Conservation (phyloP, 2,888 invertebrate species). For the Amblyjoppa fuscipennis region DNA sequence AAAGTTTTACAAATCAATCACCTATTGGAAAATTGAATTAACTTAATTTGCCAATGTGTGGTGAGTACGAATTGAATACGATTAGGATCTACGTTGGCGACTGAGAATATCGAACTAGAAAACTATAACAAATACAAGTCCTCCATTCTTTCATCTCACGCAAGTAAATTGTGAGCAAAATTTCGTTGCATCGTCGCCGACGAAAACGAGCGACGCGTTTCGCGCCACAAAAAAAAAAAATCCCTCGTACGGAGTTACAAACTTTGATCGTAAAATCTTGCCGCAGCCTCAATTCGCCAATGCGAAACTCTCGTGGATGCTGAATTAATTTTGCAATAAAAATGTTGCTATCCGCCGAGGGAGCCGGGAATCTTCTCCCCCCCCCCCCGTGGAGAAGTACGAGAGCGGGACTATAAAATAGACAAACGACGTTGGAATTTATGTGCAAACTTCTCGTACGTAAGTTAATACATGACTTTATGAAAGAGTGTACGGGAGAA, state of each 20-base stretch:
- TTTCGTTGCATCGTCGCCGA: too few relatives aligned
- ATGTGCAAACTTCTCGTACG: constrained; percentile 20
- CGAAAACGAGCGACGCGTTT: too few relatives aligned
- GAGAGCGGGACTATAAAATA: constrained; percentile 10
- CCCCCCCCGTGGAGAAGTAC: not conserved
- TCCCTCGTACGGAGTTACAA: too few relatives aligned
- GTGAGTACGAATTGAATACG: not conserved
- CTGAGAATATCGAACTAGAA: not conserved
- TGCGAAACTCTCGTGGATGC: too few relatives aligned
- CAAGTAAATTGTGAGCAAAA: too few relatives aligned
- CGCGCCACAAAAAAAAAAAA: too few relatives aligned
- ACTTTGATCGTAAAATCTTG: too few relatives aligned
- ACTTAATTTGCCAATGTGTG: not conserved
- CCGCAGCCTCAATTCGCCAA: too few relatives aligned
- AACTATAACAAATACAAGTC: not conserved
- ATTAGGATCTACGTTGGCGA: too few relatives aligned
- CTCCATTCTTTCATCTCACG: too few relatives aligned
- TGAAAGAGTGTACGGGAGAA: constrained; percentile 22
- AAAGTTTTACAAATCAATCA: not conserved
- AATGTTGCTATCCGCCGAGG: not conserved
- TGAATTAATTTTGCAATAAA: constrained; percentile 8
- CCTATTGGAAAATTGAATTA: too few relatives aligned
- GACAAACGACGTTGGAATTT: constrained; percentile 51
- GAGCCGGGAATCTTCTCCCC: not conserved
- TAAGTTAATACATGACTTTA: constrained; percentile 29